Evolutionary conservation across 2,113 vertebrate genomes (phyloP).

Genomic region (Eurypyga helias): DNA sequence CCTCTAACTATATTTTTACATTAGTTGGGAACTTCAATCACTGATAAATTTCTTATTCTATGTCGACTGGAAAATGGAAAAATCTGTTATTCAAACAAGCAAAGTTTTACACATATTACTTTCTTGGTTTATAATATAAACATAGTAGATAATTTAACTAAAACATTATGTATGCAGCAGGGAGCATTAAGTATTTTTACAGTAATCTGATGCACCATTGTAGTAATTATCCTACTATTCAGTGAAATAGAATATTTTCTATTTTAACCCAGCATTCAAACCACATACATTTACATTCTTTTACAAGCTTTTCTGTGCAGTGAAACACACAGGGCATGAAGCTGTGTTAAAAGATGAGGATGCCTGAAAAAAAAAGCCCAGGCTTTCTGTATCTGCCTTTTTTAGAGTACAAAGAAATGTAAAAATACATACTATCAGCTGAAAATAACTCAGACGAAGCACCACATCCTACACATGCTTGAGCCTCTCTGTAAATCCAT

Average conservation of each 20-base stretch:
- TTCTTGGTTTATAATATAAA: constrained; percentile 56
- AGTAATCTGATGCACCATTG: constrained; percentile 54
- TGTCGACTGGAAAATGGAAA: background rate
- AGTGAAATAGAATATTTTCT: constrained; percentile 63
- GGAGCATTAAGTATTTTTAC: constrained; percentile 63
- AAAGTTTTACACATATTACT: constrained; percentile 29
- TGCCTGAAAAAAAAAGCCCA: background rate
- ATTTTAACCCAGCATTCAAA: constrained; percentile 56
- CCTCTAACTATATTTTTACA: background rate
- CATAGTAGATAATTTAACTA: constrained; percentile 62
- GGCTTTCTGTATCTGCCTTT: background rate
- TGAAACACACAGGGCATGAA: constrained; percentile 15
- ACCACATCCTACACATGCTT: background rate
- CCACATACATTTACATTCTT: constrained; percentile 62
- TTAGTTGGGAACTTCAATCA: background rate
- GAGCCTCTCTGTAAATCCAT: background rate
- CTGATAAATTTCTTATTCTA: constrained; percentile 12
- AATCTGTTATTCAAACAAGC: constrained; percentile 52
- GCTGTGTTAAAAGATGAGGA: background rate
- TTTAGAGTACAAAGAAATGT: background rate
- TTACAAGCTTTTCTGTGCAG: background rate
- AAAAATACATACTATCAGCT: background rate
- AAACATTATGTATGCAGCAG: constrained; percentile 62
- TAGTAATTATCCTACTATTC: constrained; percentile 63
- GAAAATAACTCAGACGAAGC: background rate